Evolutionary conservation across 2,797 vertebrate species (phyloP).

Genomic region (Sebastes ruberrimus): DNA sequence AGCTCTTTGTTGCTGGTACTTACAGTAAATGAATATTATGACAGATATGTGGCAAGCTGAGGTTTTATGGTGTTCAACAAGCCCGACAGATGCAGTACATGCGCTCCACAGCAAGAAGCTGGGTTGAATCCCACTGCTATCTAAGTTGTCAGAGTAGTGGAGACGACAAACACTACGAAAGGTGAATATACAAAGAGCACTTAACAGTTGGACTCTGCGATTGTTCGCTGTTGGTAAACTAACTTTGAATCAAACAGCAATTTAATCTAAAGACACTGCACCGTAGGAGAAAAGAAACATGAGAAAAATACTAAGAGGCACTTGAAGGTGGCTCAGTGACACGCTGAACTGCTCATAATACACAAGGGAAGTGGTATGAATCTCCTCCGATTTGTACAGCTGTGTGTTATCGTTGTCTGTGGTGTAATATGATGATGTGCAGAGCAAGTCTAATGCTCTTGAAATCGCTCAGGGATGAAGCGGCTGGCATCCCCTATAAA

Average conservation of each 20-base stretch:
- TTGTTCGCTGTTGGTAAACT: background rate
- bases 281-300: background rate
- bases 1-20: conserved; percentile 5
- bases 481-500: conserved; percentile 27
- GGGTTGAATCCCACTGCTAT: background rate
- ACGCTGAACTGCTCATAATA: conserved; percentile 7
- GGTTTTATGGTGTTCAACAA: background rate
- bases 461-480: conserved; percentile 50
- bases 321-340: conserved; percentile 18
- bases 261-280: background rate
- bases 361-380: conserved; percentile 27
- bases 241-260: conserved; percentile 9
- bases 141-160: background rate
- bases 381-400: conserved; percentile 29
- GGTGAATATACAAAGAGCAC: background rate
- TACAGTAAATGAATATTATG: conserved; percentile 7
- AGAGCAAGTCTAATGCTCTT: conserved; percentile 42
- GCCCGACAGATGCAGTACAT: background rate
- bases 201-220: background rate
- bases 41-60: conserved; percentile 21
- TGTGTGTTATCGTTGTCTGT: conserved; percentile 32
- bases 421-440: conserved; percentile 36
- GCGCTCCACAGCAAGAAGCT: background rate
- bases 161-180: background rate
- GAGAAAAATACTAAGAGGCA: conserved; percentile 10